phyloP scores from a whole-genome alignment of 1,140 invertebrate genomes.

The Drosophila lacteicornis region DNA sequence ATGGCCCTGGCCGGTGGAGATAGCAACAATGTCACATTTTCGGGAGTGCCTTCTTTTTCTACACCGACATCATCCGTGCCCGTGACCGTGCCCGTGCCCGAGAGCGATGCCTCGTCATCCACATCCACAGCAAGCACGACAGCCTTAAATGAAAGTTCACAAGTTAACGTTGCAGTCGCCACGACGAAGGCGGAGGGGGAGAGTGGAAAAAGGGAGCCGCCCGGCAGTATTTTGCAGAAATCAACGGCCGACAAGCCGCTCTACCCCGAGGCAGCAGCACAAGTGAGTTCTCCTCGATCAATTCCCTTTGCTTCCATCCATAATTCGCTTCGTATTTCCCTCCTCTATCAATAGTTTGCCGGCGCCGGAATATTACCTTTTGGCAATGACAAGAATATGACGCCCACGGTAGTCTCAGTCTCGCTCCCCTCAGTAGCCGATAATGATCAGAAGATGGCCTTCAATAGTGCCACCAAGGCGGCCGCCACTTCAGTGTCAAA shows the following conservation, averaged over 20 bases:
- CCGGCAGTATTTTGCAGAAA: slow-evolving; percentile 13
- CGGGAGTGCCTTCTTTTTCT: slow-evolving; percentile 19
- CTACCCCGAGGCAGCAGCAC: slow-evolving; percentile 44
- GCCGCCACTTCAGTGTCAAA: slow-evolving; percentile 19
- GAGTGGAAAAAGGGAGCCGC: slow-evolving; percentile 15
- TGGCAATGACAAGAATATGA: slow-evolving; percentile 39
- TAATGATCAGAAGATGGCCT: slow-evolving; percentile 41
- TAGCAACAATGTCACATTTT: slow-evolving; percentile 45
- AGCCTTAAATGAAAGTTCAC: slow-evolving; percentile 16
- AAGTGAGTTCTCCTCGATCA: slow-evolving; percentile 35
- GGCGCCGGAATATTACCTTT: slow-evolving; percentile 35
- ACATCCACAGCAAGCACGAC: not conserved
- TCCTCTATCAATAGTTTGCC: slow-evolving; percentile 18
- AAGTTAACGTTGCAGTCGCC: not conserved
- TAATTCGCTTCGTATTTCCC: not conserved
- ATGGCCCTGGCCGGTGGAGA: slow-evolving; percentile 37
- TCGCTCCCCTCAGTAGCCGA: not conserved
- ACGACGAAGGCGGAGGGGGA: slow-evolving; percentile 1
- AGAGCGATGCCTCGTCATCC: not conserved
- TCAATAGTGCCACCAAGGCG: slow-evolving; percentile 34
- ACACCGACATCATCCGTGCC: slow-evolving; percentile 7
- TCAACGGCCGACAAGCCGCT: slow-evolving; percentile 34
- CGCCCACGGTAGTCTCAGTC: slow-evolving; percentile 2
- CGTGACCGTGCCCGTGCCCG: not conserved
- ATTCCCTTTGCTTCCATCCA: not conserved